phyloP scores from a whole-genome alignment of 2,113 vertebrate genomes.

The Machaerirhynchus nigripectus region DNA sequence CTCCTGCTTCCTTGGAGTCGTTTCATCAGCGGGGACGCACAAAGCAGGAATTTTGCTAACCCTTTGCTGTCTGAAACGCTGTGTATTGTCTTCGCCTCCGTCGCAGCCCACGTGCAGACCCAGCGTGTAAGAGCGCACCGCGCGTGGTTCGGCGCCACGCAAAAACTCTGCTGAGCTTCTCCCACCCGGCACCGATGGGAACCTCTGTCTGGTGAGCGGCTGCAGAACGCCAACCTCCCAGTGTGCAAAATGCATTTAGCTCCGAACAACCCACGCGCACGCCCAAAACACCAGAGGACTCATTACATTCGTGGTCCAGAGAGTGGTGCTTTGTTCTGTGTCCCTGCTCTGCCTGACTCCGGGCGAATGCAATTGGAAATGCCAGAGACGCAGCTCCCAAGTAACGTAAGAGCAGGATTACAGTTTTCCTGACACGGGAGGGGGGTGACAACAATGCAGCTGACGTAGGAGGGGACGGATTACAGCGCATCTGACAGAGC shows the following conservation, averaged over 20 bases:
- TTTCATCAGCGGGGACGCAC: neutral
- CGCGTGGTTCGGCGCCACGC: neutral
- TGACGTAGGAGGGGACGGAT: constrained; percentile 45
- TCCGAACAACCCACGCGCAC: neutral
- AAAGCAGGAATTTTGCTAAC: neutral
- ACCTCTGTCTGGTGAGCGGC: neutral
- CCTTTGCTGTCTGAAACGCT: neutral
- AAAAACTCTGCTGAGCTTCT: neutral
- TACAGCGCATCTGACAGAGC: constrained; percentile 43
- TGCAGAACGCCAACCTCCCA: neutral
- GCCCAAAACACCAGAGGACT: neutral
- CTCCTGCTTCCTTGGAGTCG: neutral
- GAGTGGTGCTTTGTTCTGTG: neutral
- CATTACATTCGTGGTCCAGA: neutral
- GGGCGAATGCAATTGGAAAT: neutral
- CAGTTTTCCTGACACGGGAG: constrained; percentile 26
- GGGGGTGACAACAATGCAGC: constrained; percentile 50
- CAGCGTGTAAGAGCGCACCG: neutral
- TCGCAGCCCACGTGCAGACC: neutral
- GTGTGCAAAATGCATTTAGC: neutral
- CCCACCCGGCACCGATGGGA: neutral
- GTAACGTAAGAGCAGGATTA: constrained; percentile 33
- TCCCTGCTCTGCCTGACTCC: neutral
- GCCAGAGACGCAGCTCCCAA: constrained; percentile 20
- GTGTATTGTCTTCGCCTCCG: neutral